Percentiles rank a stretch among this genome's conserved stretches.
Conservation (phyloP, 2,113 vertebrate species). For the Nothocercus nigrocapillus region DNA sequence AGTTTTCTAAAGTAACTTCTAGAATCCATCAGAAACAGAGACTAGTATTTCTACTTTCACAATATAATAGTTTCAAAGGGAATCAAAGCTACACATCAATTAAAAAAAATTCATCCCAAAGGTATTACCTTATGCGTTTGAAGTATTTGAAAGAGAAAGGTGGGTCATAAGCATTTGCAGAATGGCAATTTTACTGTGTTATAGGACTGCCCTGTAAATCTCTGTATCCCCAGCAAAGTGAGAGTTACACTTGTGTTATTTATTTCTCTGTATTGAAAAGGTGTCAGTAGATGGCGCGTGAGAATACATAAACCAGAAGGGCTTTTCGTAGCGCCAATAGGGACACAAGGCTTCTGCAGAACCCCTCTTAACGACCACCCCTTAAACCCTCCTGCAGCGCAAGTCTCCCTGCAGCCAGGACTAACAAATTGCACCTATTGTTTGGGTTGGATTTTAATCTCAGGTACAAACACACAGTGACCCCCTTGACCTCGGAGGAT, state of each 20-base stretch:
- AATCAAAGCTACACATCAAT: fast-evolving
- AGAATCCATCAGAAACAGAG: neutral
- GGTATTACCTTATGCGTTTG: neutral
- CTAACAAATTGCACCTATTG: neutral
- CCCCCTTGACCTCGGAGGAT: neutral
- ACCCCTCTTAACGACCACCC: too few relatives aligned
- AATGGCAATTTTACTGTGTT: neutral
- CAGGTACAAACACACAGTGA: too few relatives aligned
- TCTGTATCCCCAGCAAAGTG: neutral
- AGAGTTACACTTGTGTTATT: neutral
- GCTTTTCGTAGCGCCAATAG: too few relatives aligned
- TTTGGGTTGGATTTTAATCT: neutral
- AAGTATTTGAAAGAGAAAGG: neutral
- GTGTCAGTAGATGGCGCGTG: neutral
- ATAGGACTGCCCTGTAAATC: neutral
- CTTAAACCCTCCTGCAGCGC: neutral
- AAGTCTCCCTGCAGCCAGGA: neutral
- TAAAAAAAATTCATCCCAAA: neutral
- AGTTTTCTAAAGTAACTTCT: conserved; percentile 34
- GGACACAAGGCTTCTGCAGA: neutral
- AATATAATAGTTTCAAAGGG: neutral
- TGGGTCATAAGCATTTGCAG: neutral
- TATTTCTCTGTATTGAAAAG: neutral
- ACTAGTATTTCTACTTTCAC: neutral
- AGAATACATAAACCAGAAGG: fast-evolving